Conservation (phyloP, 1,140 invertebrate species). For the Ostrea denselamellosa region DNA sequence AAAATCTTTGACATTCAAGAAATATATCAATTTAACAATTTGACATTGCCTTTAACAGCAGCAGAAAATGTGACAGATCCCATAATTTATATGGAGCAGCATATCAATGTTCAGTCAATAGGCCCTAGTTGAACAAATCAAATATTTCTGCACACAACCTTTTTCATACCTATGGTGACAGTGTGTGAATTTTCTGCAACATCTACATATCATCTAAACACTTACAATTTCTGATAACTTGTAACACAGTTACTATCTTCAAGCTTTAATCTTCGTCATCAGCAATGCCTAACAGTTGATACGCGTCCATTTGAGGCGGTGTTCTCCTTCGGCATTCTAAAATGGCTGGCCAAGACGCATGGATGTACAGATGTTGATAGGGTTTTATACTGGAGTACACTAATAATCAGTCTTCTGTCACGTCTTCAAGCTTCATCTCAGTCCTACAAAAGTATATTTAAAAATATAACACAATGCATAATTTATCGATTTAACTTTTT, state of each 20-base stretch:
- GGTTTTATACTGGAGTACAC: background rate
- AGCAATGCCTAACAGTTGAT: background rate
- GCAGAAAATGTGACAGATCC: too few species aligned
- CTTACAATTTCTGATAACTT: constrained; percentile 27
- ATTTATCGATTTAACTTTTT: background rate
- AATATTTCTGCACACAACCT: background rate
- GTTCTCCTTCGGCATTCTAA: background rate
- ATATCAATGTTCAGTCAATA: constrained; percentile 21
- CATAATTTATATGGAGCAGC: background rate
- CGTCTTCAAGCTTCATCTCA: background rate
- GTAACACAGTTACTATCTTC: background rate
- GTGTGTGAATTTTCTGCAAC: background rate
- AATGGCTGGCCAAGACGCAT: constrained; percentile 26
- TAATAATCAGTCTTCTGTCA: background rate
- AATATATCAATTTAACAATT: too few species aligned
- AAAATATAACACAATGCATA: background rate
- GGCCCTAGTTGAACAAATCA: background rate
- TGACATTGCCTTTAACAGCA: too few species aligned
- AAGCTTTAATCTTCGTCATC: constrained; percentile 7
- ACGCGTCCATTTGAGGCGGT: constrained; percentile 24
- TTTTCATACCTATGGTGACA: background rate
- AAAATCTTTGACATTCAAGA: too few species aligned
- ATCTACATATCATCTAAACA: constrained; percentile 4
- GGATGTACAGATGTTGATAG: constrained; percentile 1
- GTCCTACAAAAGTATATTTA: constrained; percentile 1